A percentile compares a stretch with the other conserved stretches of the same genome.
phyloP scores from a whole-genome alignment of 2,888 invertebrate species.

The Parnassius smintheus region DNA sequence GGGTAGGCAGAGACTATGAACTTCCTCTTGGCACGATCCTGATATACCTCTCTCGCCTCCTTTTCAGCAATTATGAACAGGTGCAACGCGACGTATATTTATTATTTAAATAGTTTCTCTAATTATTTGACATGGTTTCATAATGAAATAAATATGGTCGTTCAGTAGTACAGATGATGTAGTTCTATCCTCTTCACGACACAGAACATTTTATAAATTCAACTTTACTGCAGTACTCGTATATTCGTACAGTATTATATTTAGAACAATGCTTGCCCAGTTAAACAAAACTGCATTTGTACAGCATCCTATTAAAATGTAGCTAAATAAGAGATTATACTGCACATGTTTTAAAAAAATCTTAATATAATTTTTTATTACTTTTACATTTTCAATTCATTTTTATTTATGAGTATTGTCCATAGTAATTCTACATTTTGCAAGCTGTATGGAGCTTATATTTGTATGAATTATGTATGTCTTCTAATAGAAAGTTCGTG shows the following conservation, averaged over 20 bases:
- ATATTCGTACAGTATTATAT: not conserved
- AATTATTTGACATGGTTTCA: too few relatives aligned
- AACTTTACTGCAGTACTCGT: slow-evolving; percentile 6
- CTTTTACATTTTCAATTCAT: not conserved
- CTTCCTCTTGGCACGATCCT: too few relatives aligned
- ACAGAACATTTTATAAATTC: slow-evolving; percentile 18
- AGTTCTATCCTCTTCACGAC: slow-evolving; percentile 12
- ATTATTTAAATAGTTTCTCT: too few relatives aligned
- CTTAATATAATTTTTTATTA: not conserved
- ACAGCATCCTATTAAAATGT: not conserved
- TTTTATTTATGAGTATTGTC: slow-evolving; percentile 30
- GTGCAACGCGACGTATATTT: too few relatives aligned
- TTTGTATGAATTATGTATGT: slow-evolving; percentile 59
- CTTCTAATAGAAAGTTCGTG: slow-evolving; percentile 49
- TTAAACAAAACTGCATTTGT: not conserved
- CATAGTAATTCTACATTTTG: slow-evolving; percentile 33
- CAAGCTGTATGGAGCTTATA: slow-evolving; percentile 37
- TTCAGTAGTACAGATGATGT: slow-evolving; percentile 13
- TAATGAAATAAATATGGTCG: slow-evolving; percentile 3
- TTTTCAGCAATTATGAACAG: too few relatives aligned
- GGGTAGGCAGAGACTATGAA: too few relatives aligned
- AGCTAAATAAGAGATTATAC: not conserved
- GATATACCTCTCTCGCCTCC: too few relatives aligned
- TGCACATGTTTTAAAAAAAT: not conserved
- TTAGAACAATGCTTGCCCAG: too few relatives aligned